A percentile compares a stretch with the other conserved stretches of the same genome.
These are phyloP conservation scores for Onychomys arenicola DNA, from an alignment of 2,797 vertebrate genomes.

Conservation along the genomic window DNA sequence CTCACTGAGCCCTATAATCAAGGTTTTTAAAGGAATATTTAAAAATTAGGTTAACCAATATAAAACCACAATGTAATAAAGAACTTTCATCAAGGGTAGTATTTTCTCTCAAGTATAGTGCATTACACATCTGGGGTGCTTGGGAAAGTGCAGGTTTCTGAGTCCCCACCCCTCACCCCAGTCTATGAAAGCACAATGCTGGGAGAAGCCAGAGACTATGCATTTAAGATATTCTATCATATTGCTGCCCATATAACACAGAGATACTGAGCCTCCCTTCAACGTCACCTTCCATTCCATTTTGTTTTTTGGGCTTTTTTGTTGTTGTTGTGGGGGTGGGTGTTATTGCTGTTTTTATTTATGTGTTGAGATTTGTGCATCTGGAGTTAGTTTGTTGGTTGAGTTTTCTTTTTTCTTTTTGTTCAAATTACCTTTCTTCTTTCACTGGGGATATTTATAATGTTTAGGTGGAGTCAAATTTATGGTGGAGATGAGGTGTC, in stretches of 20 bases:
- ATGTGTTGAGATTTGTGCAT: background rate
- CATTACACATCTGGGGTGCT: background rate
- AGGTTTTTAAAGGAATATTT: conserved; percentile 74
- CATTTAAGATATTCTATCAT: background rate
- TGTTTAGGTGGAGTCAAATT: background rate
- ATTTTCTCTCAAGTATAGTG: background rate
- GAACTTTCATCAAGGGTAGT: background rate
- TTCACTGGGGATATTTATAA: background rate
- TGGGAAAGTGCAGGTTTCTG: background rate
- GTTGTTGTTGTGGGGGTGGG: background rate
- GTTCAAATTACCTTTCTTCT: background rate
- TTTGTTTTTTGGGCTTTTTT: background rate
- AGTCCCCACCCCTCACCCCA: background rate
- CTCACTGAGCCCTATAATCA: background rate
- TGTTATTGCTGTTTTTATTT: background rate
- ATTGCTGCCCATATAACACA: background rate
- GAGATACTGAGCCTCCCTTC: background rate
- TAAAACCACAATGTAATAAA: background rate
- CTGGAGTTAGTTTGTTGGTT: background rate
- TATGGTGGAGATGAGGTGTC: background rate
- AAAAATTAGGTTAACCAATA: background rate
- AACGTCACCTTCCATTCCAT: background rate
- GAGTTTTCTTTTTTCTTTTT: background rate
- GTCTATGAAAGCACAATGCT: conserved; percentile 52
- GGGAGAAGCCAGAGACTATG: background rate